These are phyloP conservation scores for Tinea trinotella DNA, from an alignment of 2,888 invertebrate species.

Conservation along the genomic window DNA sequence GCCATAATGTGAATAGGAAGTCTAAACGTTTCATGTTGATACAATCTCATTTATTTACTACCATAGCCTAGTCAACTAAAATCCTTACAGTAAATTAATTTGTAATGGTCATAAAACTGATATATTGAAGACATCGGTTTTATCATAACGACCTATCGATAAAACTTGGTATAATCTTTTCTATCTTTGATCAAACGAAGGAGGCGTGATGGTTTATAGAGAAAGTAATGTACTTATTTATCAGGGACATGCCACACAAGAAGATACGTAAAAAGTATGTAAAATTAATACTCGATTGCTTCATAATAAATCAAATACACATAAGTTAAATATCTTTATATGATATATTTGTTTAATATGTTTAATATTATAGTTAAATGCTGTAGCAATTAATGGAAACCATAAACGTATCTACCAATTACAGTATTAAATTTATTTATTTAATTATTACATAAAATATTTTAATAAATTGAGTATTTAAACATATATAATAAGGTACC, in stretches of 20 bases:
- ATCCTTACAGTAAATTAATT: constrained; percentile 17
- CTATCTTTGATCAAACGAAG: constrained; percentile 14
- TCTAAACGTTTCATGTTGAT: neutral
- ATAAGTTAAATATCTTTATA: too few relatives aligned
- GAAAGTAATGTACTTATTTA: constrained; percentile 7
- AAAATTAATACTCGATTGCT: neutral
- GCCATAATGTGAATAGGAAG: neutral
- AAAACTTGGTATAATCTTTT: constrained; percentile 1
- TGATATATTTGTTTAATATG: too few relatives aligned
- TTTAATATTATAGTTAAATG: too few relatives aligned
- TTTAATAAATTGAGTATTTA: too few relatives aligned
- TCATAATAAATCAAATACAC: neutral
- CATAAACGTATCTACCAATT: too few relatives aligned
- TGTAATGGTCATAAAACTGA: constrained; percentile 15
- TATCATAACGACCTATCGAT: constrained; percentile 14
- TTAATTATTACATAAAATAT: too few relatives aligned
- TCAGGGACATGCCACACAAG: neutral
- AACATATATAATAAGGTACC: too few relatives aligned
- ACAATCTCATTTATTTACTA: constrained; percentile 6
- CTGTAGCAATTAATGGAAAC: too few relatives aligned
- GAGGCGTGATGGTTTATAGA: constrained; percentile 6
- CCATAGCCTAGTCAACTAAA: neutral
- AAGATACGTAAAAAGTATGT: neutral
- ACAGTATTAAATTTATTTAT: too few relatives aligned
- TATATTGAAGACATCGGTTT: constrained; percentile 14